Evolutionary conservation across 2,113 vertebrate genomes (phyloP).

Genomic region (Lycocorax pyrrhopterus): DNA sequence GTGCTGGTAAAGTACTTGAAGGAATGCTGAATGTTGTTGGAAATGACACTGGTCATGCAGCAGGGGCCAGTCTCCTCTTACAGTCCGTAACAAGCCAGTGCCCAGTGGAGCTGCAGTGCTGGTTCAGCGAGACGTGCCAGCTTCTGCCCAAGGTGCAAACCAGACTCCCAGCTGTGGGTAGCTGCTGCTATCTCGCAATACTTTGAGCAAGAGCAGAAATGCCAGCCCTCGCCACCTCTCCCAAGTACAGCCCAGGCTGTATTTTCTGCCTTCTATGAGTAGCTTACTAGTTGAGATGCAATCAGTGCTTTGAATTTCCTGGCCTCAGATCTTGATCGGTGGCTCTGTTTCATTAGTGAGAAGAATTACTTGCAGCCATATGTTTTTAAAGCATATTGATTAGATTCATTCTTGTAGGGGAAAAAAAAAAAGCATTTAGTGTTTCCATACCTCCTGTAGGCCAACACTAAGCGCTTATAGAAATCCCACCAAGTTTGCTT

Average conservation of each 20-base stretch:
- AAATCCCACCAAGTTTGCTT: neutral
- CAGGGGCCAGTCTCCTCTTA: neutral
- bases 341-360: neutral
- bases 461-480: neutral
- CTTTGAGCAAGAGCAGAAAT: neutral
- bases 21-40: neutral
- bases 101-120: neutral
- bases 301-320: neutral
- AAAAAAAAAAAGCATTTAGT: accelerated
- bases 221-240: neutral
- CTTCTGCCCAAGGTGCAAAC: neutral
- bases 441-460: neutral
- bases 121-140: neutral
- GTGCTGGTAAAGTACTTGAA: neutral
- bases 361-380: neutral
- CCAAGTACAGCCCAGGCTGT: neutral
- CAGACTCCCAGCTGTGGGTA: neutral
- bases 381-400: neutral
- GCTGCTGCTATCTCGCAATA: neutral
- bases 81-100: neutral
- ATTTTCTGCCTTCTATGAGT: neutral
- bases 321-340: neutral
- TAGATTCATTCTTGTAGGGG: neutral
- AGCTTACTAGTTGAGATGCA: neutral
- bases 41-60: neutral